Conservation (phyloP, 2,113 vertebrate species). For the Abramis brama region DNA sequence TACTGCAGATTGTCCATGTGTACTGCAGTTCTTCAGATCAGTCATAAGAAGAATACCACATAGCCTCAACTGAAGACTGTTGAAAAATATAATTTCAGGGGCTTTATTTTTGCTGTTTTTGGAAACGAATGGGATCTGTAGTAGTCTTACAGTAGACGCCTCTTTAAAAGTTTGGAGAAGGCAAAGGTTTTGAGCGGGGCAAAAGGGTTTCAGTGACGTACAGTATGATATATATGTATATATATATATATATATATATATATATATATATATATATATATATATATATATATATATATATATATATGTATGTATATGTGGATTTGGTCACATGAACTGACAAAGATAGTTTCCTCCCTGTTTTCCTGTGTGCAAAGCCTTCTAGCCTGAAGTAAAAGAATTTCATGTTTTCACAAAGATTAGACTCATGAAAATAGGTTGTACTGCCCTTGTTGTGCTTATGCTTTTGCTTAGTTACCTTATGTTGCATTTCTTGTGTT, state of each 20-base stretch:
- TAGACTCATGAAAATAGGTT: not conserved
- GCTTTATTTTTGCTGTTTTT: constrained; percentile 56
- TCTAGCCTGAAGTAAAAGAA: not conserved
- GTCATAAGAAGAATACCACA: not conserved
- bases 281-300: too few relatives aligned
- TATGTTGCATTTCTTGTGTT: constrained; percentile 17
- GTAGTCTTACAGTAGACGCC: constrained; percentile 49
- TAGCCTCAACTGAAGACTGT: not conserved
- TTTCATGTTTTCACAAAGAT: not conserved
- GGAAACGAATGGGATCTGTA: constrained; percentile 45
- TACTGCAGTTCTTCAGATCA: not conserved
- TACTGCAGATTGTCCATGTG: constrained; percentile 5
- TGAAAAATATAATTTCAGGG: not conserved
- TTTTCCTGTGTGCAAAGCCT: constrained; percentile 20
- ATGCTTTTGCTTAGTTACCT: not conserved
- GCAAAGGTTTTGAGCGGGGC: constrained; percentile 53
- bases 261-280: too few relatives aligned
- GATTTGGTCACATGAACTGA: constrained; percentile 47
- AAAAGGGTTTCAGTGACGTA: constrained; percentile 15
- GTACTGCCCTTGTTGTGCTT: not conserved
- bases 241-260: not conserved
- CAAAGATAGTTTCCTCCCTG: not conserved
- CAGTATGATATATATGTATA: too few relatives aligned
- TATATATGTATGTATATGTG: not conserved
- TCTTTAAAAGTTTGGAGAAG: constrained; percentile 48